phyloP scores from a whole-genome alignment of 2,113 vertebrate species.

The Anolis sagrei region DNA sequence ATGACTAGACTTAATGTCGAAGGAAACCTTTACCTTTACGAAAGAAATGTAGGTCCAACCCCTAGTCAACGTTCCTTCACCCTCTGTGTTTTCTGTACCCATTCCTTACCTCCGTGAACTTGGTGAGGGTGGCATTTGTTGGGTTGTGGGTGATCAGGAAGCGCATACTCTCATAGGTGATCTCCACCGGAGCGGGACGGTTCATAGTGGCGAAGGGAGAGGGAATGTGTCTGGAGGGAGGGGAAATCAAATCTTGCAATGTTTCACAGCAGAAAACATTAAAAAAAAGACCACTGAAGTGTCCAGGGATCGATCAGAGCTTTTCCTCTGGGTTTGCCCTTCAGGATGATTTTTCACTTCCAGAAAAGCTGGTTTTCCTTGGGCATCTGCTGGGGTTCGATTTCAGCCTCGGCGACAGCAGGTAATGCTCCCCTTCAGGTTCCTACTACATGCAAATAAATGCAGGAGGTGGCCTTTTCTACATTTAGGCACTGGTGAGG shows the following conservation, averaged over 20 bases:
- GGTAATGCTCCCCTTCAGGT: slow-evolving; percentile 69
- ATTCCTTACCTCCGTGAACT: slow-evolving; percentile 93
- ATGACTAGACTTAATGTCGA: too few relatives aligned
- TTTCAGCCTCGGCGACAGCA: slow-evolving; percentile 69
- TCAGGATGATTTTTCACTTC: slow-evolving; percentile 65
- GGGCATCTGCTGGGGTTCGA: slow-evolving; percentile 69
- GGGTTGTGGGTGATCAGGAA: slow-evolving; percentile 99
- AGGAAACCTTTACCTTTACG: too few relatives aligned
- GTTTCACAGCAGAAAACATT: slow-evolving; percentile 87
- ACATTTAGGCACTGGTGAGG: slow-evolving; percentile 85
- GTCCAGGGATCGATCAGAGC: slow-evolving; percentile 72
- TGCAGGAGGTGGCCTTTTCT: slow-evolving; percentile 73
- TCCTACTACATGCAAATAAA: slow-evolving; percentile 62
- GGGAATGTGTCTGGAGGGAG: slow-evolving; percentile 48
- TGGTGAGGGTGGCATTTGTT: slow-evolving; percentile 97
- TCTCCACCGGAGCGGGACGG: slow-evolving; percentile 99
- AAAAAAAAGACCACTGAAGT: slow-evolving; percentile 74
- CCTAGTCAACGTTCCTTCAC: not conserved
- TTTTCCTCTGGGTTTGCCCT: slow-evolving; percentile 73
- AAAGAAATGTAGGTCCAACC: too few relatives aligned
- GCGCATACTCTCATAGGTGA: slow-evolving; percentile 92
- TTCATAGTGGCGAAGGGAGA: slow-evolving; percentile 94
- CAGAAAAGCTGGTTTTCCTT: slow-evolving; percentile 68
- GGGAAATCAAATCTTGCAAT: slow-evolving; percentile 74
- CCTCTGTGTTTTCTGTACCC: not conserved